phyloP scores from a whole-genome alignment of 1,140 invertebrate species.

The Stegodyphus dumicola region DNA sequence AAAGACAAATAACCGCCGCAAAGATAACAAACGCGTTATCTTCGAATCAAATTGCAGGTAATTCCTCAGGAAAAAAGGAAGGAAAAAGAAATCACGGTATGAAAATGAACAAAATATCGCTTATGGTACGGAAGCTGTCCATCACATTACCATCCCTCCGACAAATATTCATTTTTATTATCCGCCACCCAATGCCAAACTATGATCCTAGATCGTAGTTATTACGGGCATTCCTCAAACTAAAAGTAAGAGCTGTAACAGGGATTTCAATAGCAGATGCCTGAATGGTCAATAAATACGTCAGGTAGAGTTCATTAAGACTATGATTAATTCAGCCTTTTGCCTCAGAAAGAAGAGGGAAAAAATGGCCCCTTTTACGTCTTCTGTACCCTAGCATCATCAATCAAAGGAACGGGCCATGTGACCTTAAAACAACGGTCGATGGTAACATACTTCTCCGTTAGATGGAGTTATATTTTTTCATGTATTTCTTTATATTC shows the following conservation, averaged over 20 bases:
- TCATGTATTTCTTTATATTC: conserved; percentile 15
- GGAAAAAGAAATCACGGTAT: background rate
- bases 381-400: conserved; percentile 23
- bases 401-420: conserved; percentile 33
- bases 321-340: conserved; percentile 42
- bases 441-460: conserved; percentile 20
- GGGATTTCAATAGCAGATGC: conserved; percentile 38
- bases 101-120: background rate
- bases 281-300: conserved; percentile 51
- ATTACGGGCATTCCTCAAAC: conserved; percentile 30
- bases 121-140: background rate
- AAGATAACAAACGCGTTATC: background rate
- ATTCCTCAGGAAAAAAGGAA: background rate
- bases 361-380: conserved; percentile 23
- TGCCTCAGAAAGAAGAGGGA: conserved; percentile 11
- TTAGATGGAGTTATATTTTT: conserved; percentile 17
- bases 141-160: background rate
- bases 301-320: conserved; percentile 50
- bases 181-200: background rate
- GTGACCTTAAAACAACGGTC: conserved; percentile 53
- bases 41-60: background rate
- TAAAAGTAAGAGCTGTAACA: conserved; percentile 25
- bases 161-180: conserved; percentile 10
- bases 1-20: background rate
- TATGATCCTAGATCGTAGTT: background rate